These are phyloP conservation scores for Lophotis ruficrista DNA, from an alignment of 2,113 vertebrate genomes.

Conservation along the genomic window DNA sequence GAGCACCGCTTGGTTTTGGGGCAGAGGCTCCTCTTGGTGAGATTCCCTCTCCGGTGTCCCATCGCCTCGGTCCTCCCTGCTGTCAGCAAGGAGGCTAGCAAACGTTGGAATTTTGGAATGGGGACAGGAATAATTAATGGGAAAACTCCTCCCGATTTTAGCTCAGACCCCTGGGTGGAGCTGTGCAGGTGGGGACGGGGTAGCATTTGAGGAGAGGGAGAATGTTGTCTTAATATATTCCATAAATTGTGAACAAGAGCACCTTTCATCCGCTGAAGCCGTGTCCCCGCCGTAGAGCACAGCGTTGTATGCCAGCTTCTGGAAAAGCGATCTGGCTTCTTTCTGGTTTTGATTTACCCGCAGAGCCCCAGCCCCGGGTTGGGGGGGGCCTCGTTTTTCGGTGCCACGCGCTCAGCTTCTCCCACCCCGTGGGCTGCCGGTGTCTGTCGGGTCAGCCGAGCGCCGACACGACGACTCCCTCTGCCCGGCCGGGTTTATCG, in stretches of 20 bases:
- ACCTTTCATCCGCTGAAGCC: not conserved
- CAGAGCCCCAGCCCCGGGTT: not conserved
- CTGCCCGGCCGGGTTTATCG: not conserved
- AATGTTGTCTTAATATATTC: no score
- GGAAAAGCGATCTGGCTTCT: not conserved
- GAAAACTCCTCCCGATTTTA: not conserved
- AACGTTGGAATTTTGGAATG: no score
- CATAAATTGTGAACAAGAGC: not conserved
- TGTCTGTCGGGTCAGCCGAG: rapidly evolving
- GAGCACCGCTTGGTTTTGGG: no score
- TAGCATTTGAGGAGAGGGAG: not conserved
- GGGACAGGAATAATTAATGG: not conserved
- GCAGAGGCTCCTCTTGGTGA: not conserved
- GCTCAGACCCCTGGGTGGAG: rapidly evolving
- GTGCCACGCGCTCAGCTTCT: rapidly evolving
- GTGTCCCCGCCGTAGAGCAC: not conserved
- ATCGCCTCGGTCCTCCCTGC: not conserved
- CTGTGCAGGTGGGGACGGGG: not conserved
- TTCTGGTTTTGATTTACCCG: not conserved
- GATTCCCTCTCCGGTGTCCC: not conserved
- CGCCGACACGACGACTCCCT: not conserved
- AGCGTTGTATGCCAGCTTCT: rapidly evolving
- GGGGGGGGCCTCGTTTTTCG: not conserved
- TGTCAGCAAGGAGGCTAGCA: not conserved
- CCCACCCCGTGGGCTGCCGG: rapidly evolving